These are phyloP conservation scores for Tetropium fuscum DNA, from an alignment of 2,888 invertebrate genomes.

Conservation along the genomic window DNA sequence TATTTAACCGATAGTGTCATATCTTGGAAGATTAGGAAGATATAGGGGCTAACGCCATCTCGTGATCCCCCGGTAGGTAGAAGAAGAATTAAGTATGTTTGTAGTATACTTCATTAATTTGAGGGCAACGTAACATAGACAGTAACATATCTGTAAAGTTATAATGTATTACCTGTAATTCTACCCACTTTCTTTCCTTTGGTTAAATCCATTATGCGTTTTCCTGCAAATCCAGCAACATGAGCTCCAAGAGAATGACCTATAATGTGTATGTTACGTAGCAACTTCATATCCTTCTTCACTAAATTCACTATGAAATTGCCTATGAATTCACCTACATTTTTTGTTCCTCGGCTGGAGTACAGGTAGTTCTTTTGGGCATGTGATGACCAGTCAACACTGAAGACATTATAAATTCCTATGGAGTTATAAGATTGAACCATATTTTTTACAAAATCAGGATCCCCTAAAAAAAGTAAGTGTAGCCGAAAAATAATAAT, in stretches of 20 bases:
- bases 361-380: slow-evolving; percentile 43
- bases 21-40: no score
- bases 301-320: slow-evolving; percentile 39
- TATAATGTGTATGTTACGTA: slow-evolving; percentile 45
- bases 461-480: slow-evolving; percentile 31
- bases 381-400: slow-evolving; percentile 47
- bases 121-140: no score
- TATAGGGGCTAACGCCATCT: no score
- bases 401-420: slow-evolving; percentile 43
- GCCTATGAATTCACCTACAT: slow-evolving; percentile 43
- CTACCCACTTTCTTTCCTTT: slow-evolving; percentile 41
- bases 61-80: no score
- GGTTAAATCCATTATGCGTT: slow-evolving; percentile 34
- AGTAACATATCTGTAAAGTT: no score
- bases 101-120: no score
- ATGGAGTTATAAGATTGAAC: slow-evolving; percentile 41
- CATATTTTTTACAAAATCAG: slow-evolving; percentile 39
- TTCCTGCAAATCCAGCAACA: slow-evolving; percentile 46
- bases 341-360: slow-evolving; percentile 41
- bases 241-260: slow-evolving; percentile 51
- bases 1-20: no score
- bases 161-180: slow-evolving; percentile 43
- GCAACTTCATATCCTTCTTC: slow-evolving; percentile 32
- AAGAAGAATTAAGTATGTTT: no score
- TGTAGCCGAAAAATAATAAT: no score